Evolutionary conservation across 1,140 invertebrate genomes (phyloP), one percentile per base, ranked within the genome.

Genomic region (Rhyzopertha dominica): DNA sequence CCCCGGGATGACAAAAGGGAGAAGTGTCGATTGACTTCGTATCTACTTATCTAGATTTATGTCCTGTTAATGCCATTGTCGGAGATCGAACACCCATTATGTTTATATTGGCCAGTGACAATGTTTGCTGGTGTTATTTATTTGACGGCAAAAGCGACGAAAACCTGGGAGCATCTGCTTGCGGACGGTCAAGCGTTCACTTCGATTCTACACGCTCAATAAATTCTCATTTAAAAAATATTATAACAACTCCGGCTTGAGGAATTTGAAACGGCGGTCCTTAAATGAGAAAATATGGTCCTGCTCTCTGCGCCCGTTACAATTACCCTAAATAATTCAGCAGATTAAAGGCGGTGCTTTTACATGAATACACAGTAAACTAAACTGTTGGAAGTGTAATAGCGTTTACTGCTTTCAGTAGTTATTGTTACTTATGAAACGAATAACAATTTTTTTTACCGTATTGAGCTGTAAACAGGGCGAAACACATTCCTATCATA

Each of bases 11-110:
- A 58, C 49, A 57, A 54, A 42, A 47, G 41, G 32, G 5, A 26
- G 31, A 44, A 49, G 43, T 53, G 49, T 30, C 35, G 49, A 57
- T 56, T 53, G 52, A 57, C 49, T 59, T 37, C 28, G 43, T 47
- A 58, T 57, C 53, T 53, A 52, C 43, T 57, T 57, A 53, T 32
- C 19, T 29, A 60, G 58, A 60, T 60, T 60, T 60, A 60, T 60
- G 54, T 54, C 16, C 49, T 57, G 48, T 54, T 60, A 60, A 60
- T 60, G 46, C 55, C 35, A 52, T 57, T 57, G 54, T 57, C 38
- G 50, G 49, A 16, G 49, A 58, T 55, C 47, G 54, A 53, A 25
- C 48, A 47, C 49, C 55, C 47, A 47, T 60, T 57, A 55, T 60
- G 55, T 60, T 57, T 54, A 44, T 50, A 57, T 60, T 57, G 52